Base-by-base conservation (phyloP, 2,888 invertebrate genomes). In the Caenorhabditis sp. region DNA sequence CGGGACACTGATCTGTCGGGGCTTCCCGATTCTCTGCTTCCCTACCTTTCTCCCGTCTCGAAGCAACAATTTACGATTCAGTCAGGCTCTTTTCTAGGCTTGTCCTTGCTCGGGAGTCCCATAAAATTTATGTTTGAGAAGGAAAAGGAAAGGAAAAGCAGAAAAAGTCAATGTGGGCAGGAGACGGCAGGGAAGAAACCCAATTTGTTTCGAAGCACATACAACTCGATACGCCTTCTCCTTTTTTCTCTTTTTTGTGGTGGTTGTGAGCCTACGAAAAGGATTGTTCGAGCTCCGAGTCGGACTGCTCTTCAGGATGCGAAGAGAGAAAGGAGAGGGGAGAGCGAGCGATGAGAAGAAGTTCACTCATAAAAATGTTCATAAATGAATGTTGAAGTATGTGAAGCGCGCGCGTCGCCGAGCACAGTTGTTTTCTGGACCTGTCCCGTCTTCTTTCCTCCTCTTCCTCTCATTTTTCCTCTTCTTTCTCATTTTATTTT, bases 191-290 rank as follows among this genome's bases (percentile, higher is more conserved):
- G 55, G 53, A 72, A 76, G 76, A 76, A 76, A 76, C 76, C 76
- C 76, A 76, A 76, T 76, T 76, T 76, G 76, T 76, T 76, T 76
- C 76, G 67, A 76, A 76, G 67, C 76, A 76, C 67, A 67, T 61
- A 67, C 76, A 76, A 61, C 74, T 74, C 74, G 67, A 76, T 67
- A 67, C 77, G 77, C 69, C 61, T 28, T 53, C 40, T 65, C 67
- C 60, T 50, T 51, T 50, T 47, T 32, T 44, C 60, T 13, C 13
- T 65, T 62, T 70, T 51, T 71, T 64, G 47, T 44, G 35, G 28
- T 28, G 11, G 40, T 32, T 32, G 32, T 32, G 32, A 32, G 51
- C 51, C 58, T 60, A 35, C 51, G 51, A 69, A 70, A 51, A 37
- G 44, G 70, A 70, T 70, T 71, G 51, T 51, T 26, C 24, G 50